Conservation (phyloP, 2,113 vertebrate species). For the Gymnogyps californianus region DNA sequence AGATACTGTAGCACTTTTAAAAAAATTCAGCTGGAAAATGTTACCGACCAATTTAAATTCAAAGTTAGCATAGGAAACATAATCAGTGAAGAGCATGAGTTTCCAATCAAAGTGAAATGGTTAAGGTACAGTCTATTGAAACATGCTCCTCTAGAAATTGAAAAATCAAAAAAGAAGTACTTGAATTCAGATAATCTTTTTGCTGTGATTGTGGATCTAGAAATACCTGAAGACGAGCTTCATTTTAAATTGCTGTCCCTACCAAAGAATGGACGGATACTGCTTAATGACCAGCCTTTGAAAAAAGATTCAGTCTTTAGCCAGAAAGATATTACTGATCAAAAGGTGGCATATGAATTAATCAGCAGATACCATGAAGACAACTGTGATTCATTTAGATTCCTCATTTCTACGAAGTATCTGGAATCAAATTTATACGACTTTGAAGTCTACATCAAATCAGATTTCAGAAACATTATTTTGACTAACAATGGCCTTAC, state of each 20-base stretch:
- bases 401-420: conserved; percentile 82
- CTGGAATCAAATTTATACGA: conserved; percentile 77
- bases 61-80: conserved; percentile 78
- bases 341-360: conserved; percentile 80
- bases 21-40: conserved; percentile 75
- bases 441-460: conserved; percentile 83
- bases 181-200: conserved; percentile 78
- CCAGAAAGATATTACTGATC: conserved; percentile 78
- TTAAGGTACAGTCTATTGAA: conserved; percentile 78
- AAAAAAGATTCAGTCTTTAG: conserved; percentile 80
- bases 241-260: conserved; percentile 79
- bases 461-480: conserved; percentile 75
- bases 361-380: conserved; percentile 71
- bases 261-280: conserved; percentile 81
- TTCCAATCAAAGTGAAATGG: conserved; percentile 82
- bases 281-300: conserved; percentile 76
- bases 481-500: conserved; percentile 81
- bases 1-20: conserved; percentile 80
- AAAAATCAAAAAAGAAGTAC: conserved; percentile 76
- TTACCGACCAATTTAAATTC: conserved; percentile 83
- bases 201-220: conserved; percentile 66
- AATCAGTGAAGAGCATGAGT: conserved; percentile 74
- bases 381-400: conserved; percentile 80
- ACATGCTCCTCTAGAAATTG: conserved; percentile 74
- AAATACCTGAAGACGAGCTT: conserved; percentile 74